Percentiles rank a stretch among this genome's conserved stretches.
Conservation (phyloP, 1,140 invertebrate species). For the Drosophila cardini region DNA sequence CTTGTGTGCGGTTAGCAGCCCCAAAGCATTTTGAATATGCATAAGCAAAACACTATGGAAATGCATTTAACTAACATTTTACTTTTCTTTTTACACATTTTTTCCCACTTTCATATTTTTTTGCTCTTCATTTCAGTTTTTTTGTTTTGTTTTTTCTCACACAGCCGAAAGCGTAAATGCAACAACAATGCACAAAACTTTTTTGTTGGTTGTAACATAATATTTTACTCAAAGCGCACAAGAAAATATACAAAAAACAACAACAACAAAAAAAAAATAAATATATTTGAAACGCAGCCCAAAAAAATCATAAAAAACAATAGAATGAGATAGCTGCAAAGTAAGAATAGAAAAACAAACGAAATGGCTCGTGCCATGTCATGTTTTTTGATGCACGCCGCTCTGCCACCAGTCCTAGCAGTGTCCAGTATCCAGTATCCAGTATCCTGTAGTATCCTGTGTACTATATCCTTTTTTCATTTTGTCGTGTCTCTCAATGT, state of each 20-base stretch:
- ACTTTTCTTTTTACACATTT: constrained; percentile 20
- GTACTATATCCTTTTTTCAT: constrained; percentile 38
- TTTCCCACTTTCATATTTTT: neutral
- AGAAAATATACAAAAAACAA: constrained; percentile 27
- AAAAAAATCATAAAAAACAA: constrained; percentile 43
- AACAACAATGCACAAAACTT: constrained; percentile 42
- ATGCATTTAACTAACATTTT: constrained; percentile 71
- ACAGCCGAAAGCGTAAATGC: constrained; percentile 48
- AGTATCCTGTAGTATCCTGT: constrained; percentile 35
- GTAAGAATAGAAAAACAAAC: constrained; percentile 77
- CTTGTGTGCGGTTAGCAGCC: constrained; percentile 62
- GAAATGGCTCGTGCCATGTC: constrained; percentile 81
- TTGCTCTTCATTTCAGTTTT: neutral
- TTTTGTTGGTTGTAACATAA: constrained; percentile 71
- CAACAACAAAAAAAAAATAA: constrained; percentile 23
- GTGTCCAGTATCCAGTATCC: constrained; percentile 49
- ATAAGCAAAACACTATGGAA: constrained; percentile 67
- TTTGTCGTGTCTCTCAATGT: constrained; percentile 60
- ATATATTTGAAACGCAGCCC: constrained; percentile 49
- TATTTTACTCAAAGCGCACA: constrained; percentile 77
- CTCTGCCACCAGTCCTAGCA: constrained; percentile 34
- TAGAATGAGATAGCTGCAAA: constrained; percentile 40
- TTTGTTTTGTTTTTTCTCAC: constrained; percentile 35
- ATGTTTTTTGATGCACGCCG: constrained; percentile 77
- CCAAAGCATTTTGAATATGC: constrained; percentile 65